phyloP scores from a whole-genome alignment of 2,797 vertebrate genomes.

The Crenuchus spilurus region DNA sequence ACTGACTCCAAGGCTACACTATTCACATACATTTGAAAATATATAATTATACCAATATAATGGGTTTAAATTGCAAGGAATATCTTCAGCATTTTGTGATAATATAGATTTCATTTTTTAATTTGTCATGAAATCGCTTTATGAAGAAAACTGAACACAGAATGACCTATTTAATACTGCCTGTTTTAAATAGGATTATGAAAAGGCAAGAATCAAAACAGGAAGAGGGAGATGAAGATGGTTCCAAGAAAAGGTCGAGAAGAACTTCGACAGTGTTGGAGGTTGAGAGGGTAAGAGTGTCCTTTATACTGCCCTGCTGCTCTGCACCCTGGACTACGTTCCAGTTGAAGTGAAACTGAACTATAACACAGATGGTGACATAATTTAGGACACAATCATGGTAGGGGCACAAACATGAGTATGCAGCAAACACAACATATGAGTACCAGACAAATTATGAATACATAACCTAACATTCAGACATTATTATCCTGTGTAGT shows the following conservation, averaged over 20 bases:
- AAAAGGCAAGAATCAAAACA: constrained; percentile 2
- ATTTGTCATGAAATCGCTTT: background rate
- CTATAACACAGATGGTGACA: background rate
- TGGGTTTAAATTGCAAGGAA: too few species aligned
- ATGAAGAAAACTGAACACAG: background rate
- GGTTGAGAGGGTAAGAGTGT: background rate
- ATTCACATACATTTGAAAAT: too few species aligned
- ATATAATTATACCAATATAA: too few species aligned
- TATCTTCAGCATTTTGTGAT: background rate
- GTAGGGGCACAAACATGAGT: too few species aligned
- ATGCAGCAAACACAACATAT: too few species aligned
- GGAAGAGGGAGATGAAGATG: background rate
- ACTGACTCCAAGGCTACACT: too few species aligned
- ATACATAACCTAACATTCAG: too few species aligned
- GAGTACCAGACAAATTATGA: too few species aligned
- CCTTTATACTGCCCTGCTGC: too few species aligned
- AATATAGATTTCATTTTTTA: too few species aligned
- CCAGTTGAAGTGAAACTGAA: background rate
- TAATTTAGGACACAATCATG: too few species aligned
- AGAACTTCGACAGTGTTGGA: background rate
- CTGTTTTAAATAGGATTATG: background rate
- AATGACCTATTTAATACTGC: background rate
- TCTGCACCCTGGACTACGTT: background rate
- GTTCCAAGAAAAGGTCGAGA: background rate
- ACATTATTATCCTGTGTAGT: too few species aligned